phyloP scores from a whole-genome alignment of 2,797 vertebrate genomes.

The Pelobates cultripes region DNA sequence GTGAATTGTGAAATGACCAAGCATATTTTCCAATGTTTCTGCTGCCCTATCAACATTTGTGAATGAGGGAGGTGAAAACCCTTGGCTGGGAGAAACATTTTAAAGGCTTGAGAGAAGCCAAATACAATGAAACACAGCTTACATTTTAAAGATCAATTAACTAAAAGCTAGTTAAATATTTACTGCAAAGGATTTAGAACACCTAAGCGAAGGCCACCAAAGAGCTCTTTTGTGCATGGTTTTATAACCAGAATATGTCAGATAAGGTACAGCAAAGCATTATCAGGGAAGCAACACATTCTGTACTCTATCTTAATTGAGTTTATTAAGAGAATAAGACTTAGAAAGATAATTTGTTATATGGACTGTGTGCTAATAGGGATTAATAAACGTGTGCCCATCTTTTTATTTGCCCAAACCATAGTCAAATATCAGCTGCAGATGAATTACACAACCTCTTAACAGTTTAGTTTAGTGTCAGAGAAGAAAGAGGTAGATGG shows the following conservation, averaged over 20 bases:
- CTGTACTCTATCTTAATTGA: not conserved
- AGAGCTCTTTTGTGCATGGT: constrained; percentile 10
- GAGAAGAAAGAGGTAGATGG: no score
- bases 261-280: not conserved
- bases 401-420: not conserved
- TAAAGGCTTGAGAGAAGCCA: constrained; percentile 43
- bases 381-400: not conserved
- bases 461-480: no score
- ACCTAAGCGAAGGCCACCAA: constrained; percentile 10
- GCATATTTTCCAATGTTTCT: not conserved
- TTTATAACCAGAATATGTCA: not conserved
- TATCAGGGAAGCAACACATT: not conserved
- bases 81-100: constrained; percentile 27
- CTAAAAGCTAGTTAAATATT: constrained; percentile 55
- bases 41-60: constrained; percentile 11
- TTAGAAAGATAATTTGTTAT: not conserved
- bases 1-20: constrained; percentile 9
- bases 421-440: not conserved
- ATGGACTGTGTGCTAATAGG: not conserved
- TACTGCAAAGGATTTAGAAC: constrained; percentile 44
- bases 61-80: constrained; percentile 24
- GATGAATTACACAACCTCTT: not conserved
- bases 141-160: constrained; percentile 54
- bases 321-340: not conserved
- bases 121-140: constrained; percentile 41